Evolutionary conservation across 2,113 vertebrate species (phyloP).

Genomic region (Gobius niger): DNA sequence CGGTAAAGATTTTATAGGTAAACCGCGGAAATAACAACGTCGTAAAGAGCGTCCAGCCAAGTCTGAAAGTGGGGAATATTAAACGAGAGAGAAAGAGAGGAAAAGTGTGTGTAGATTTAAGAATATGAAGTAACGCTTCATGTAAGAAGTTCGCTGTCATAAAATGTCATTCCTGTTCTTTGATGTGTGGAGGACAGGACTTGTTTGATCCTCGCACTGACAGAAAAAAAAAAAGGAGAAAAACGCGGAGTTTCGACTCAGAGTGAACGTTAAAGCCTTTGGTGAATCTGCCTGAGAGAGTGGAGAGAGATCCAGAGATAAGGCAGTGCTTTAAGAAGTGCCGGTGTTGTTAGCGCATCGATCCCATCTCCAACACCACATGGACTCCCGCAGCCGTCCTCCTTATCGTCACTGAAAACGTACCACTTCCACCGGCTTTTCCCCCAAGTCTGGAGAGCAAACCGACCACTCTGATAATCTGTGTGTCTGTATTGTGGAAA

Average conservation of each 20-base stretch:
- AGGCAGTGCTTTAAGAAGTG: background rate
- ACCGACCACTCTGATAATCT: no score
- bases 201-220: background rate
- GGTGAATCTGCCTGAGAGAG: background rate
- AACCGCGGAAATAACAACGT: background rate
- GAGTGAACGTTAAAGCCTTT: background rate
- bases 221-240: background rate
- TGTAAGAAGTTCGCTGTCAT: background rate
- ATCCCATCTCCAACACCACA: slow-evolving; percentile 5
- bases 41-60: background rate
- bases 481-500: no score
- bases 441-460: no score
- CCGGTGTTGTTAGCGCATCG: background rate
- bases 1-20: background rate
- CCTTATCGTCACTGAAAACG: background rate
- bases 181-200: slow-evolving; percentile 3
- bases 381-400: no score
- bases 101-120: background rate
- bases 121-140: background rate
- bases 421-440: background rate
- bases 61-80: background rate
- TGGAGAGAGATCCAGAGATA: background rate
- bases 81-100: background rate
- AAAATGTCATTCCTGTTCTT: background rate
- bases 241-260: background rate